Conservation (phyloP, 2,113 vertebrate species). For the Elachura formosa region DNA sequence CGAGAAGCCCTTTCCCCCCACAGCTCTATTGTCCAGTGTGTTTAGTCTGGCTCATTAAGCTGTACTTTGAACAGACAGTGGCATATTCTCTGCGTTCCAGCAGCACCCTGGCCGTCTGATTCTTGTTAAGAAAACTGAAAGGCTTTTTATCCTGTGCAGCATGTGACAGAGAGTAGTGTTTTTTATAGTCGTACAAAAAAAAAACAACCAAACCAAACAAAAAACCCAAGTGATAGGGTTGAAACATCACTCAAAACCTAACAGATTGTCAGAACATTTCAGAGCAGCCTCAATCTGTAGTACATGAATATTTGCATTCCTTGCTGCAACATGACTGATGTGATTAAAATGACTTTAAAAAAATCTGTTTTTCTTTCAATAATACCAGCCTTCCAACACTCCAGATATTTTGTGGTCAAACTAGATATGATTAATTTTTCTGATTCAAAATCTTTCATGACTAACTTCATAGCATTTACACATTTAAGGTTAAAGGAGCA, state of each 20-base stretch:
- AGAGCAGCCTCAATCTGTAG: slow-evolving; percentile 47
- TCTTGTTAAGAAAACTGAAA: slow-evolving; percentile 62
- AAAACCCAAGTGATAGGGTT: slow-evolving; percentile 48
- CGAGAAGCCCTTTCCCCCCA: slow-evolving; percentile 39
- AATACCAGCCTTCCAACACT: neutral
- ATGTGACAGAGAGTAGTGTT: slow-evolving; percentile 44
- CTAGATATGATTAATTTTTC: neutral
- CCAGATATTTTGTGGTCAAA: neutral
- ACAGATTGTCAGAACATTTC: slow-evolving; percentile 58
- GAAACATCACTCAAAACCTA: slow-evolving; percentile 56
- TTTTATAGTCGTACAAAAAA: slow-evolving; percentile 44
- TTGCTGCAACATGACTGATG: slow-evolving; percentile 14
- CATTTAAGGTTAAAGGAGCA: neutral
- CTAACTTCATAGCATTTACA: neutral
- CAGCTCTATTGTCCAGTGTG: slow-evolving; percentile 27
- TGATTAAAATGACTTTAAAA: slow-evolving; percentile 4
- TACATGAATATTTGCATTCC: slow-evolving; percentile 43
- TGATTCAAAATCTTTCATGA: neutral
- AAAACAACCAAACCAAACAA: neutral
- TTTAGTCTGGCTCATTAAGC: slow-evolving; percentile 48
- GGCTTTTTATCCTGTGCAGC: slow-evolving; percentile 44
- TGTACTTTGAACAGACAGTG: slow-evolving; percentile 55
- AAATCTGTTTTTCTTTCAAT: neutral
- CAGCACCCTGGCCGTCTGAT: slow-evolving; percentile 51
- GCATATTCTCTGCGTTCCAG: slow-evolving; percentile 57